Evolutionary conservation across 2,888 invertebrate species (phyloP), one percentile per base, ranked within the genome.

Genomic region (Monopis laevigella): DNA sequence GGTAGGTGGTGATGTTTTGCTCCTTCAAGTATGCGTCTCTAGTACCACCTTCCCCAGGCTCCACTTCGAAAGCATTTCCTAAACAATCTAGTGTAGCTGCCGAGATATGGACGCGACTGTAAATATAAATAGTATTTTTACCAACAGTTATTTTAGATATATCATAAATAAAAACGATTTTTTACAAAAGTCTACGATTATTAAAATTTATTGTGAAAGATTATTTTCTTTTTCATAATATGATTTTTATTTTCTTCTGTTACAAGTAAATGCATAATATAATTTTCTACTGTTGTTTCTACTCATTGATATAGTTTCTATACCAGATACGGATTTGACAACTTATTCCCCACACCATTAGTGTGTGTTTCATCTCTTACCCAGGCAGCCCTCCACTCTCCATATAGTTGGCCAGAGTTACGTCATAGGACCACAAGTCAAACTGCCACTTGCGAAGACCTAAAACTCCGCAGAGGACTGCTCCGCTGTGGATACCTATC

Each of bases 341-440:
- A n/a, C n/a, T n/a, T n/a, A n/a, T n/a, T n/a, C n/a, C n/a, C n/a
- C n/a, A n/a, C n/a, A n/a, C n/a, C n/a, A n/a, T n/a, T n/a, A n/a
- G n/a, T n/a, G n/a, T n/a, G n/a, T n/a, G n/a, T n/a, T n/a, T n/a
- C n/a, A n/a, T 17, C 2, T 3, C 36, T 50, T 83, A 97, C 97
- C 97, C 98, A 1, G 98, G 96, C 51, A 96, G 82, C 17, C 98
- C 98, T 2, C 96, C 96, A 46, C 96, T 93, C 82, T 98, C 98
- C 89, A 98, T 92, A 62, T 92, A 92, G 80, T 98, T 98, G 38
- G 98, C 98, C 47, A 98, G 82, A 11, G 94, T 94, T 55, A 98
- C 98, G 74, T 98, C 98, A 62, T 93, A 89, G 2, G 93, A 93
- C 94, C 93, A 94, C 38, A 94, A 90, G 61, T 94, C 94, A 65